Evolutionary conservation across 2,113 vertebrate genomes (phyloP).

Genomic region (Ctenodactylus gundi): DNA sequence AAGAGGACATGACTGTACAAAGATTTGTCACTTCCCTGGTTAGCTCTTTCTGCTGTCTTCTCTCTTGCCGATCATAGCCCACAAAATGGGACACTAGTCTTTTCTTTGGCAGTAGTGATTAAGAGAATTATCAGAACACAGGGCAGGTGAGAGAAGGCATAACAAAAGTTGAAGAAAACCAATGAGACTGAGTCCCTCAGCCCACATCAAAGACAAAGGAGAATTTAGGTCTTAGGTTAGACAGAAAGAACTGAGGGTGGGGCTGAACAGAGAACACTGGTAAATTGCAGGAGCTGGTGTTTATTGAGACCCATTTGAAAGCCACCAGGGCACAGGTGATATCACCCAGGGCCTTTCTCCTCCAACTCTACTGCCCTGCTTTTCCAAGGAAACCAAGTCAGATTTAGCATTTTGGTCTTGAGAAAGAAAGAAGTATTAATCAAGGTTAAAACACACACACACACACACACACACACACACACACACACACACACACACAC

Average conservation of each 20-base stretch:
- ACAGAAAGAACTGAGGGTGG: neutral
- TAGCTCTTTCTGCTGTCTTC: constrained; percentile 37
- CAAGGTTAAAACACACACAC: too few relatives aligned
- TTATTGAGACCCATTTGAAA: neutral
- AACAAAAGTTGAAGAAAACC: too few relatives aligned
- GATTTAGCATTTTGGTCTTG: constrained; percentile 13
- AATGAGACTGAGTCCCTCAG: too few relatives aligned
- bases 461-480: too few relatives aligned
- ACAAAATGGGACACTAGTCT: neutral
- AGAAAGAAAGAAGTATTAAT: neutral
- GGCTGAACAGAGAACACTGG: neutral
- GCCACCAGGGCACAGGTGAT: neutral
- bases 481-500: too few relatives aligned
- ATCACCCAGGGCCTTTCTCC: neutral
- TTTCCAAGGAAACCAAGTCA: neutral
- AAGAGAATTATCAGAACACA: neutral
- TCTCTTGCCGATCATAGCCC: neutral
- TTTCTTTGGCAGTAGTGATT: neutral
- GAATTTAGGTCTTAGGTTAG: constrained; percentile 13
- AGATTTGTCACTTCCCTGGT: neutral
- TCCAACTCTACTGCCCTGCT: neutral
- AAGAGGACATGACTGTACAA: neutral
- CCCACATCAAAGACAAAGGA: constrained; percentile 8
- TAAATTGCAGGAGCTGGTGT: neutral
- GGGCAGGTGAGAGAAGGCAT: neutral